Evolutionary conservation across 2,113 vertebrate species (phyloP).

Genomic region (Trematomus loennbergii): DNA sequence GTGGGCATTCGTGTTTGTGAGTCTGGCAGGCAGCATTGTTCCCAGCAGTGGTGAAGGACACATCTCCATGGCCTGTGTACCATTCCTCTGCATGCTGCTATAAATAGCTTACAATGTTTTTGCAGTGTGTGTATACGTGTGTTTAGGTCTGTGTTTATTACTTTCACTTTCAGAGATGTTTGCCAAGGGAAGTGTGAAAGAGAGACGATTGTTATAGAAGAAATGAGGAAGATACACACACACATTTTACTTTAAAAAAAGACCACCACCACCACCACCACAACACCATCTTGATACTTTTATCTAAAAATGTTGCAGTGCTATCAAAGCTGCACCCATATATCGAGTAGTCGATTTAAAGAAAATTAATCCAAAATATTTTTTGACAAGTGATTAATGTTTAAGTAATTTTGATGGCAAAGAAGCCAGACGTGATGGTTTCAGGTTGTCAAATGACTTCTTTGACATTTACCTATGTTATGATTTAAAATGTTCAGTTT

Average conservation of each 20-base stretch:
- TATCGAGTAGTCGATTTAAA: not conserved
- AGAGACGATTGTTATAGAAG: not conserved
- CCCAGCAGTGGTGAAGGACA: constrained; percentile 55
- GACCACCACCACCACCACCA: not conserved
- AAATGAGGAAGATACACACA: not conserved
- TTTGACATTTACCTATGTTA: not conserved
- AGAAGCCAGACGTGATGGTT: not conserved
- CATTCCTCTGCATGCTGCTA: constrained; percentile 22
- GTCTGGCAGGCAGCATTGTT: constrained; percentile 37
- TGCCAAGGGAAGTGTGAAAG: constrained; percentile 6
- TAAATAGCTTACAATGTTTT: constrained; percentile 54
- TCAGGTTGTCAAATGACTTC: not conserved
- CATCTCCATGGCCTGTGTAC: constrained; percentile 42
- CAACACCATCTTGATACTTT: too few relatives aligned
- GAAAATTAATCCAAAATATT: too few relatives aligned
- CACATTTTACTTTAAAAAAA: not conserved
- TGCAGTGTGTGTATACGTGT: constrained; percentile 7
- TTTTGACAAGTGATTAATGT: too few relatives aligned
- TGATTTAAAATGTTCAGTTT: not conserved
- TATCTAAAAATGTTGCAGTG: not conserved
- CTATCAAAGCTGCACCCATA: not conserved
- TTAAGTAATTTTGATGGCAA: too few relatives aligned
- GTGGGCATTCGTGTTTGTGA: not conserved
- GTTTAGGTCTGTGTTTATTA: not conserved
- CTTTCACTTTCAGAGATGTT: constrained; percentile 25